Evolutionary conservation across 2,888 invertebrate species (phyloP).

Genomic region (Peribatodes rhomboidaria): DNA sequence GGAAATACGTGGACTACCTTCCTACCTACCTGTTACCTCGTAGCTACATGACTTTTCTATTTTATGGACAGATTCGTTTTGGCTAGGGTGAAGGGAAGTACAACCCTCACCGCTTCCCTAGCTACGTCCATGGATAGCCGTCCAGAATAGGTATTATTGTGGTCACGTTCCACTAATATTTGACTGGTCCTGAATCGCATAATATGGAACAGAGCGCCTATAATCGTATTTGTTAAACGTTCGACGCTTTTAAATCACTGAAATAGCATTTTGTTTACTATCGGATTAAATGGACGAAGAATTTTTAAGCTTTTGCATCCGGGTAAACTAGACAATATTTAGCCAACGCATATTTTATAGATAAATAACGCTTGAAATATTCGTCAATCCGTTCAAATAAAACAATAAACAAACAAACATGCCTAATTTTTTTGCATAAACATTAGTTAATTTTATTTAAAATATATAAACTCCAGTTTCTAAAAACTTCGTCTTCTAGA

Average conservation of each 20-base stretch:
- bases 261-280: conserved; percentile 39
- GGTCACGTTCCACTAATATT: conserved; percentile 73
- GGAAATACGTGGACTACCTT: neutral
- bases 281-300: conserved; percentile 5
- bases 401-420: neutral
- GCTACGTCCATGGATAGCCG: conserved; percentile 29
- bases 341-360: neutral
- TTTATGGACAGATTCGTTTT: neutral
- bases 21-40: neutral
- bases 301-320: neutral
- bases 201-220: conserved; percentile 54
- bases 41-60: conserved; percentile 5
- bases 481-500: conserved; percentile 36
- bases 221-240: conserved; percentile 56
- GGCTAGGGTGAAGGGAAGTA: conserved; percentile 1
- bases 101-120: conserved; percentile 2
- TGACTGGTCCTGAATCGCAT: conserved; percentile 62
- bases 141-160: conserved; percentile 58
- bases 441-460: too few species aligned
- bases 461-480: too few species aligned
- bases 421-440: neutral
- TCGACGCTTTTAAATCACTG: conserved; percentile 37
- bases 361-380: neutral
- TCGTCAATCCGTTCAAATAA: neutral
- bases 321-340: neutral